A percentile compares a stretch with the other conserved stretches of the same genome.
These are phyloP conservation scores for Rostratula benghalensis DNA, from an alignment of 2,113 vertebrate genomes.

Conservation along the genomic window DNA sequence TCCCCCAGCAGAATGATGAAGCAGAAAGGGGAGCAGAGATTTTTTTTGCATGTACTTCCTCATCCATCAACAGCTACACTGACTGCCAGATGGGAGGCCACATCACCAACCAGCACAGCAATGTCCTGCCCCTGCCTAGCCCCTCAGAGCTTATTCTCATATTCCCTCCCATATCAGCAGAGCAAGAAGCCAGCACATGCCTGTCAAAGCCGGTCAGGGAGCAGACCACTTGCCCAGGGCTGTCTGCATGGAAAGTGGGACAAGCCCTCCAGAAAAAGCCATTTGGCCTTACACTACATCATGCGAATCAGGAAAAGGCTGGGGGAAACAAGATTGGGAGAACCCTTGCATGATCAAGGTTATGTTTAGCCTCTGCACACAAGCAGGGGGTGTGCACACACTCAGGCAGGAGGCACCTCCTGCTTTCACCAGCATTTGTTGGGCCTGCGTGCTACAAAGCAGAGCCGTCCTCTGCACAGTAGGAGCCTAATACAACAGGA, in stretches of 20 bases:
- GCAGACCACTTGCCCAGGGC: not conserved
- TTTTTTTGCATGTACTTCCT: not conserved
- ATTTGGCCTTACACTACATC: not conserved
- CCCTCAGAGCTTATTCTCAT: not conserved
- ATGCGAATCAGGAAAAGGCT: not conserved
- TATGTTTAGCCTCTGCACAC: not conserved
- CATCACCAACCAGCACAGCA: not conserved
- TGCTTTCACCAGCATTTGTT: not conserved
- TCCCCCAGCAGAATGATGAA: not conserved
- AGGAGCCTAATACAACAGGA: not conserved
- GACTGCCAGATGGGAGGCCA: not conserved
- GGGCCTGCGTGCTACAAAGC: not conserved
- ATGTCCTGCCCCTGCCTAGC: not conserved
- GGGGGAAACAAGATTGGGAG: not conserved
- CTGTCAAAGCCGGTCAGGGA: not conserved
- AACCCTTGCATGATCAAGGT: not conserved
- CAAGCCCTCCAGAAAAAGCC: slow-evolving; percentile 3
- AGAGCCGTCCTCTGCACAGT: not conserved
- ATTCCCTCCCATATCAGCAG: not conserved
- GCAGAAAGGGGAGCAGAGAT: not conserved
- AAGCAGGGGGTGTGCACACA: fast-evolving
- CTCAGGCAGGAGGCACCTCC: not conserved
- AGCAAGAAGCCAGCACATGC: not conserved
- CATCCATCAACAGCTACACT: not conserved
- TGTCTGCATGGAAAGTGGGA: not conserved